These are phyloP conservation scores for Ceratosolen fusciceps DNA, from an alignment of 1,140 invertebrate genomes.

Conservation along the genomic window DNA sequence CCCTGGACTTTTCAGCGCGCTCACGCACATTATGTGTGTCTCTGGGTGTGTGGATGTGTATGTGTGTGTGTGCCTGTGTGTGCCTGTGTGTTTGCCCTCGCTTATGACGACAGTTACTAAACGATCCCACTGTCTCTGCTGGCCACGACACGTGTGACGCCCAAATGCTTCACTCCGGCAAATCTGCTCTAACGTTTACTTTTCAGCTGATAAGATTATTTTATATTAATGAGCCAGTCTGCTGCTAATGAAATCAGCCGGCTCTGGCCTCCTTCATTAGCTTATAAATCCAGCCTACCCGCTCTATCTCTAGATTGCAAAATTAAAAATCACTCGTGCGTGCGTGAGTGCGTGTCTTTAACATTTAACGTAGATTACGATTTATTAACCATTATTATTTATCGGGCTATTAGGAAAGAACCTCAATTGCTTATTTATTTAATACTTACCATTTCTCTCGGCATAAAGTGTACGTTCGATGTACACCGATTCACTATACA, in stretches of 20 bases:
- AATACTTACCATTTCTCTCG: too few species aligned
- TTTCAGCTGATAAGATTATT: slow-evolving; percentile 26
- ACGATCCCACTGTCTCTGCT: slow-evolving; percentile 16
- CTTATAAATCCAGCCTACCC: too few species aligned
- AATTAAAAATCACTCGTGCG: too few species aligned
- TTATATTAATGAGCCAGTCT: not conserved
- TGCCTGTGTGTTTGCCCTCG: not conserved
- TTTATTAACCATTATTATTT: too few species aligned
- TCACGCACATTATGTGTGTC: not conserved
- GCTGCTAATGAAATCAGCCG: not conserved
- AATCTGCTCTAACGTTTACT: not conserved
- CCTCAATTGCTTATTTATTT: too few species aligned
- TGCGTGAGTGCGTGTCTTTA: too few species aligned
- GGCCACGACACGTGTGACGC: slow-evolving; percentile 1
- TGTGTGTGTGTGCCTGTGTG: not conserved
- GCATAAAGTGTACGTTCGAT: too few species aligned
- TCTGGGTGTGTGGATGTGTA: not conserved
- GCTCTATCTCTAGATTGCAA: too few species aligned
- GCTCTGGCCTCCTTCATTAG: not conserved
- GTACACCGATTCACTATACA: too few species aligned
- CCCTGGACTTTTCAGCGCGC: not conserved
- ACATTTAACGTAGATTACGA: too few species aligned
- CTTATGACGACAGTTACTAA: slow-evolving; percentile 8
- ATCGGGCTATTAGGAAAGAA: too few species aligned
- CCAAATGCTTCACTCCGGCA: not conserved